Percentiles rank a stretch among this genome's conserved stretches.
Evolutionary conservation across 30 jellyfish, hydroid and myxozoan genomes (phyloP).

Genomic region (Hydractinia echinata): DNA sequence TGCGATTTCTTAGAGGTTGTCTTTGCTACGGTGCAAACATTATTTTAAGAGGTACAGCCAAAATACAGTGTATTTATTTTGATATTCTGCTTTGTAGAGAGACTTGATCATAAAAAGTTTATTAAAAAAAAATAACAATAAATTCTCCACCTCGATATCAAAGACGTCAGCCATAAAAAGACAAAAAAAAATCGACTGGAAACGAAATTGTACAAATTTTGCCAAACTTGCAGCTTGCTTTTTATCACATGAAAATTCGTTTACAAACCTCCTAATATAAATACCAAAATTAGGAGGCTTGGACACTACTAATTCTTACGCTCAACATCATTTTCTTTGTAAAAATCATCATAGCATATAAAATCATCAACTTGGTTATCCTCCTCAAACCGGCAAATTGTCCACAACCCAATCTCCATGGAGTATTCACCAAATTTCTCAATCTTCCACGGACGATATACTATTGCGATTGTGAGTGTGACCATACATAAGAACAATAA

Average conservation of each 20-base stretch:
- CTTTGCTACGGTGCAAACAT: no score
- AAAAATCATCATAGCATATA: neutral
- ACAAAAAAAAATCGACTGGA: no score
- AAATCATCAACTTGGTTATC: neutral
- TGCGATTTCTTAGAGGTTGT: no score
- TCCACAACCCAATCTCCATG: neutral
- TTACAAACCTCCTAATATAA: neutral
- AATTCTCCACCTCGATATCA: no score
- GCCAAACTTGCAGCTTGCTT: neutral
- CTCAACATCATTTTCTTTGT: conserved; percentile 1
- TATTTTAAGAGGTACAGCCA: no score
- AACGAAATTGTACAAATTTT: neutral
- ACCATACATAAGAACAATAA: neutral
- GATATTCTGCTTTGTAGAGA: no score
- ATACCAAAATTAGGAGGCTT: neutral
- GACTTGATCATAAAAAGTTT: no score
- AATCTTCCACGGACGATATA: neutral
- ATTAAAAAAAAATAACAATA: no score
- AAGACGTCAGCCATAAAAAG: no score
- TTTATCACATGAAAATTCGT: neutral
- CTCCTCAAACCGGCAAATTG: neutral
- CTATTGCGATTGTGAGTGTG: conserved; percentile 9
- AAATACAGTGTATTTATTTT: no score
- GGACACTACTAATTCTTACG: neutral
- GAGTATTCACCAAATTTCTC: neutral